phyloP scores from a whole-genome alignment of 2,888 invertebrate species.

The Napeogenes inachia region DNA sequence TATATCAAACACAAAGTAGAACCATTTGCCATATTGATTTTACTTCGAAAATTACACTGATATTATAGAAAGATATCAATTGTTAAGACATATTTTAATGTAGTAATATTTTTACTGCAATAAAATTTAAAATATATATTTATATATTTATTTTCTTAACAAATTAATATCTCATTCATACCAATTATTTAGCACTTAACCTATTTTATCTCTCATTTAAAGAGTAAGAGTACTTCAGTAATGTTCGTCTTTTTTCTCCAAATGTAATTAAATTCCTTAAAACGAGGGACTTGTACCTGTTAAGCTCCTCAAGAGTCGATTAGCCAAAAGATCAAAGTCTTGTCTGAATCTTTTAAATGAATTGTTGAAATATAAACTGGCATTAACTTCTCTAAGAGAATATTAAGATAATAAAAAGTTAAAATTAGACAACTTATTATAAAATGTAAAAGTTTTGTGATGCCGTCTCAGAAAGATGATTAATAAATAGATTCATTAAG shows the following conservation, averaged over 20 bases:
- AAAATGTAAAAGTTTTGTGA: no score
- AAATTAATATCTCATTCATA: constrained; percentile 1
- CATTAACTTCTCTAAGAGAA: constrained; percentile 18
- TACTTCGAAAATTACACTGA: not conserved
- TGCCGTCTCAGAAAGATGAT: no score
- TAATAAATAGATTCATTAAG: no score
- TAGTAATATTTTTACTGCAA: no score
- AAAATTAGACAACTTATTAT: no score
- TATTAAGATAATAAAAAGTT: not conserved
- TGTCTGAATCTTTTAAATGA: constrained; percentile 25
- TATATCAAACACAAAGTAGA: not conserved
- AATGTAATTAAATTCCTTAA: constrained; percentile 26
- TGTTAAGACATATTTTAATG: no score
- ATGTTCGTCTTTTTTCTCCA: constrained; percentile 10
- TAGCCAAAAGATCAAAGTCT: constrained; percentile 26
- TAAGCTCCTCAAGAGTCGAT: constrained; percentile 26
- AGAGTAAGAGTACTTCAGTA: constrained; percentile 2
- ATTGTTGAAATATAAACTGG: constrained; percentile 26
- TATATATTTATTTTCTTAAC: not conserved
- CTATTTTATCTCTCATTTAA: constrained; percentile 4
- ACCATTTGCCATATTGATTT: not conserved
- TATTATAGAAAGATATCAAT: not conserved
- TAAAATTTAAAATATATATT: no score
- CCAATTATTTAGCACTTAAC: constrained; percentile 3
- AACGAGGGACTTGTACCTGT: constrained; percentile 21